These are phyloP conservation scores for Bubo scandiacus DNA, from an alignment of 2,113 vertebrate species.

Conservation along the genomic window DNA sequence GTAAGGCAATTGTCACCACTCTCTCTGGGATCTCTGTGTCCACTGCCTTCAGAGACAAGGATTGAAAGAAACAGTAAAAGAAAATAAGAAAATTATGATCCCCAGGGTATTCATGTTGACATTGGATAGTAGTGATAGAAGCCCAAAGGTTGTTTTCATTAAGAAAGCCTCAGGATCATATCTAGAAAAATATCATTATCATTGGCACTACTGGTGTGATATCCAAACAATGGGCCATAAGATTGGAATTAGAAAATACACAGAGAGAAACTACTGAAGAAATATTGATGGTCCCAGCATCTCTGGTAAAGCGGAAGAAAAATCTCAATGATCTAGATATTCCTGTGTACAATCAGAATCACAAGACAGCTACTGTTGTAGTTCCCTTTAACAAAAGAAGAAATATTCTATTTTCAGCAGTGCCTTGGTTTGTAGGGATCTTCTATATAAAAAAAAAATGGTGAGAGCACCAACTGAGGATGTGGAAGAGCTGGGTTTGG, in stretches of 20 bases:
- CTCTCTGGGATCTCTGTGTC: background rate
- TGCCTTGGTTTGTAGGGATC: background rate
- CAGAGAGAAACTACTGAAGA: background rate
- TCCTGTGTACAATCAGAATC: background rate
- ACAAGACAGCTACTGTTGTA: background rate
- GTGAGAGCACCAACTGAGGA: background rate
- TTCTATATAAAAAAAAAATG: background rate
- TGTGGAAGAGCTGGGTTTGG: background rate
- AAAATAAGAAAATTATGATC: background rate
- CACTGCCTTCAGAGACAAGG: background rate
- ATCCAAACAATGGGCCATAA: fast-evolving
- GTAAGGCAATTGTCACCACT: background rate
- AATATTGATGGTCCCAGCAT: background rate
- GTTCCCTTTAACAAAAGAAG: background rate
- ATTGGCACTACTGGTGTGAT: background rate
- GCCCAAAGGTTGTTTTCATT: background rate
- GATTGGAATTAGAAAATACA: background rate
- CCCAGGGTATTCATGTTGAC: background rate
- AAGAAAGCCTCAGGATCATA: background rate
- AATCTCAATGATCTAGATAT: background rate
- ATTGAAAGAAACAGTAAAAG: background rate
- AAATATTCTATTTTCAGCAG: background rate
- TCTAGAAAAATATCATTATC: background rate
- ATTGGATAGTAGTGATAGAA: background rate
- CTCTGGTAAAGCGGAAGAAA: background rate